Base-by-base conservation (phyloP, 2,113 vertebrate species). In the Motacilla alba region DNA sequence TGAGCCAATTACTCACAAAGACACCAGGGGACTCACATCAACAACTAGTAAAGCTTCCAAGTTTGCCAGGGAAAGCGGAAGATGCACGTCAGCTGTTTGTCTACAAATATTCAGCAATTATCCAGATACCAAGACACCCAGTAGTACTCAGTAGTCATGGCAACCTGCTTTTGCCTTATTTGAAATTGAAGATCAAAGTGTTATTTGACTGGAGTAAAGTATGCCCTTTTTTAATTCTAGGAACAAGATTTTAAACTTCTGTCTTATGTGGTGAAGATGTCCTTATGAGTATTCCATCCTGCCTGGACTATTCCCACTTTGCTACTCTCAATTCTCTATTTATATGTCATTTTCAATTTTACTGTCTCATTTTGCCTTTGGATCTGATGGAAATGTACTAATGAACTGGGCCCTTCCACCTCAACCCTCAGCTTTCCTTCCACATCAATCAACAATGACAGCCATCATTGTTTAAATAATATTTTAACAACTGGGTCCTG, bases 61-160 rank as follows among this genome's bases (percentile, higher is more conserved):
- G 91, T 85, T 92, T 83, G 81, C 83, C 60, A 93, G 83, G 30
- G 83, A 70, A 80, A 81, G 78, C 1, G 1, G 67, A 95, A 79
- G 80, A 93, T 95, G 56, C 58, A 79, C 75, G 43, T 95, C 70
- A 87, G 35, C 83, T 90, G 81, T 93, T 96, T 95, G 92, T 94
- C 93, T 92, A 94, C 97, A 96, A 97, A 96, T 94, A 97, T 64
- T 87, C 93, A 79, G 83, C 85, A 92, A 96, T 96, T 94, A 95
- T 56, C 91, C 58, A 89, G 84, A 83, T 91, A 91, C 18, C 77
- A 63, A 94, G 68, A 84, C 56, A 93, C 77, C 92, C 66, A 82
- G 85, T 79, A 94, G 79, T 80, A 94, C 82, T 87, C 76, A 56
- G 96, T 96, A 91, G 91, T 44, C 96, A 97, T 97, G 75, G 96